Base-by-base conservation (phyloP, 1,140 invertebrate genomes). In the Drosophila melanogaster region DNA sequence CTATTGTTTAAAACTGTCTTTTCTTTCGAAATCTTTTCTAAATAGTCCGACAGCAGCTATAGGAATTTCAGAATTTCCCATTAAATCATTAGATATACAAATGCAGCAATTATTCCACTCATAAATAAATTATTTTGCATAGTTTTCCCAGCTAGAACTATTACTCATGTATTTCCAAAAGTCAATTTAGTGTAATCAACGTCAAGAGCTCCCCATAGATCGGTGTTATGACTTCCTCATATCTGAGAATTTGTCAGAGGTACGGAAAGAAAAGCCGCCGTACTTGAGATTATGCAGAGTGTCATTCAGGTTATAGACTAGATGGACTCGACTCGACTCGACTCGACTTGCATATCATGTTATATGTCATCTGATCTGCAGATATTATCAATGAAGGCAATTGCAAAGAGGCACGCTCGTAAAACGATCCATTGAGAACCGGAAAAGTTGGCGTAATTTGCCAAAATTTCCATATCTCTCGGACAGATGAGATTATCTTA, bases 201-300 rank as follows among this genome's bases (percentile, higher is more conserved):
- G 37, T 41, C 51, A 47, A 69, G 49, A 46, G 49, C 41, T 69
- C 19, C 40, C 35, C 43, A 7, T n/a, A 14, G 44, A 56, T 64
- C 30, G 44, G 51, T 46, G n/a, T 76, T 40, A 51, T 56, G 54
- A 79, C 81, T 86, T 86, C 81, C 81, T 83, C 79, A 76, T 81
- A 51, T 50, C n/a, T 30, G 19, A 60, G 66, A 69, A 44, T 50
- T 40, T 61, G 37, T 67, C 70, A 35, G 37, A 47, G 55, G 22
- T 47, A 50, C 24, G 22, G 33, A 22, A 3, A 22, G n/a, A 56
- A 66, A 76, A 86, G 74, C 60, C 46, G 81, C 10, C 62, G 64
- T 81, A 79, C 81, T 86, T 86, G 78, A 81, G 43, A 87, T 81
- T 87, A 87, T 81, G 64, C 72, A 84, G 50, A 47, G 33, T 33